Base-by-base conservation (phyloP, 1,140 invertebrate genomes). In the Kradibia gibbosae region DNA sequence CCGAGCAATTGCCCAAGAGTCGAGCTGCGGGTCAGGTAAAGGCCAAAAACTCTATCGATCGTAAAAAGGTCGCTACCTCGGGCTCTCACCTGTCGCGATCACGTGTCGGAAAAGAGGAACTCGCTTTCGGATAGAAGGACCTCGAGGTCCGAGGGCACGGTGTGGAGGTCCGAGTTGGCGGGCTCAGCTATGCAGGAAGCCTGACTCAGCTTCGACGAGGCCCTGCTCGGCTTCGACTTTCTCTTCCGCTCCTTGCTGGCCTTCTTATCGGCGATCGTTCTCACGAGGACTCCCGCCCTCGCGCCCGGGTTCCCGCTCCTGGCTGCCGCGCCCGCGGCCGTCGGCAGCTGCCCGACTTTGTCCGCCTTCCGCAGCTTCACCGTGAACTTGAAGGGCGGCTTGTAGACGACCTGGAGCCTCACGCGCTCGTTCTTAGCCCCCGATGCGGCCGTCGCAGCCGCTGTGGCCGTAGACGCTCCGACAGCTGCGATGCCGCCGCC, bases 351-450 rank as follows among this genome's bases (percentile, higher is more conserved):
- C 0, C 86, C 87, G 5, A 88, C 86, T 42, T 94, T 94, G 13
- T 94, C 93, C 10, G 93, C 90, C 86, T 95, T 95, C 50, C 94
- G 94, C 65, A 97, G 92, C 86, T 95, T 95, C 31, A 96, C 92
- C 88, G 94, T 96, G 88, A 96, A 96, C 84, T 95, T 95, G 87
- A 97, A 97, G 1, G 96, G 96, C 42, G 96, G 95, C 86, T 96
- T 96, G 87, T 96, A 97, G 8, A 96, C 95, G 2, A 97, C 95
- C 88, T 97, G 96, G 15, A 97, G 88, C 72, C 95, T 93, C 0
- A 95, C 93, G 78, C 95, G 94, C 85, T 95, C 93, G 73, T 93
- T 93, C 25, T 90, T 85, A 1, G 86, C 45, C 0, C 5, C 53
- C n/a, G 34, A 5, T 1, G 67, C 17, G 36, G 55, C 2, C 1